Evolutionary conservation across 1,140 invertebrate genomes (phyloP), one percentile per base, ranked within the genome.

Genomic region (Heliconius hermathena): DNA sequence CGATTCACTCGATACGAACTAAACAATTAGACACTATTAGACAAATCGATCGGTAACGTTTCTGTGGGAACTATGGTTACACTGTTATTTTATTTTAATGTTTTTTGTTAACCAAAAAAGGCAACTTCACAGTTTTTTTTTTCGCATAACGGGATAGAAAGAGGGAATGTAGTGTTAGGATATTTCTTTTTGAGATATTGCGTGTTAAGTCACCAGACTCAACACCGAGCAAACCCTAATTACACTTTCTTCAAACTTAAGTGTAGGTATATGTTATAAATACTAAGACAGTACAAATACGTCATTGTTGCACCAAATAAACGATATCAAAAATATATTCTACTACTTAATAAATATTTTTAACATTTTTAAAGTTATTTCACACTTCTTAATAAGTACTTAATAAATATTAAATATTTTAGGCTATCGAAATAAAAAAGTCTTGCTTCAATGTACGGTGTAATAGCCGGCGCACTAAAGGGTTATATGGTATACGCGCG

Each of bases 21-120:
- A 66, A 66, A 66, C 60, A 66, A 66, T 66, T 66, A 66, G 60
- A 66, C 26, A 66, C 60, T 66, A 66, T 66, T 66, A 66, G 60
- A 66, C 11, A 26, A 66, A 66, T 66, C 60, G 26, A 66, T 66
- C 60, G 22, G 60, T 66, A 29, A 66, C 26, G 60, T 66, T 66
- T 29, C 60, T 66, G n/a, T 60, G 22, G 26, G 60, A 22, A 66
- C 11, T 26, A 11, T 3, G 9, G 11, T 16, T 29, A 66, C 60
- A 66, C 60, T 29, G 60, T 66, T 66, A 66, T 66, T 4, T 29
- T 29, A 22, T 18, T 26, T 66, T 66, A 16, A 13, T 5, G 4
- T 29, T 66, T 5, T 66, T 60, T 1, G 6, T n/a, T 46, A 16
- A 46, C 4, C 33, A 6, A 36, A 16, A 46, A 46, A 46, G 13